Evolutionary conservation across 2,888 invertebrate species (phyloP), one percentile per base, ranked within the genome.

Genomic region (Acrocera orbiculus): DNA sequence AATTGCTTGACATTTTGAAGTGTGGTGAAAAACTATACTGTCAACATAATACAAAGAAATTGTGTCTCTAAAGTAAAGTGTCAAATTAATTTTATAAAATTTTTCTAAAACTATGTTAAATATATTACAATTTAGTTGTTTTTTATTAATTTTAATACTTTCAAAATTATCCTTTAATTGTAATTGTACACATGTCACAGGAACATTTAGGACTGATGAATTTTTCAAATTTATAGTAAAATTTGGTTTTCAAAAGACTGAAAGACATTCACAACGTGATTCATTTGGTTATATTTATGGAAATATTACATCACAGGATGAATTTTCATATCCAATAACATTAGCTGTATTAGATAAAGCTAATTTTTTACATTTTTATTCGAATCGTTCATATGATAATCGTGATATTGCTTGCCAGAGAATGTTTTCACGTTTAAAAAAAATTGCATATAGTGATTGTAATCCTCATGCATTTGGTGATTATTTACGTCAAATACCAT

Each of bases 241-340:
- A 60, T 96, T 93, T 61, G 95, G 93, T 37, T 87, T 95, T 56
- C 93, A 95, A 63, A 90, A 92, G 62, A 92, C 93, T 10, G 86
- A 89, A 57, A 70, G 76, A 27, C 79, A 86, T 56, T 75, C 78
- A 46, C 73, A 76, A 49, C 77, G 76, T 46, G 77, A 83, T 51
- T 86, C 90, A 43, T 80, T 81, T 60, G 95, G 95, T 30, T 95
- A 86, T 59, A 87, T 96, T 47, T 96, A 87, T 56, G 96, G 96
- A 10, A 95, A 95, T 58, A 73, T 95, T 29, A 87, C 92, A 16
- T 70, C 83, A 0, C 67, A 64, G 42, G 63, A 67, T 29, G 65
- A 69, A 35, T 74, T 78, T 48, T 66, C 68, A 37, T 67, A 67
- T 42, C 73, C 74, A 9, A 67, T 82, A 23, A 87, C 86, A 11